Base-by-base conservation (phyloP, 2,113 vertebrate species). In the Paracanthobrama guichenoti region DNA sequence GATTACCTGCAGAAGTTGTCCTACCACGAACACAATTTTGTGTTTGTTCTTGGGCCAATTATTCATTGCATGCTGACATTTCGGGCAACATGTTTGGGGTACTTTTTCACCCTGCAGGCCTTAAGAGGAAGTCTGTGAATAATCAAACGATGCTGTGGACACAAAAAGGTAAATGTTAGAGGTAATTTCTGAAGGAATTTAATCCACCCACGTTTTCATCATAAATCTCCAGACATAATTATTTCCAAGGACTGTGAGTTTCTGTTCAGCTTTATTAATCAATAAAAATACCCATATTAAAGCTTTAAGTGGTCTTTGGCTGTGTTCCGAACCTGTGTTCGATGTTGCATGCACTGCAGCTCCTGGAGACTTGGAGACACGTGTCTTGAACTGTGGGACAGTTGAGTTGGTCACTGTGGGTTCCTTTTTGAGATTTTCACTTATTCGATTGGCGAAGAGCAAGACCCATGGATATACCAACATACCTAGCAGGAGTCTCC, bases 331-430 rank as follows among this genome's bases (percentile, higher is more conserved):
- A 28, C 28, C 60, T 79, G n/a, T 73, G 20, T 69, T 79, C 35
- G 6, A 59, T 78, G 60, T 84, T 87, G 84, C 50, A 87, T 67
- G 50, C 83, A 85, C 48, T 75, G 31, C 84, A 79, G 73, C 20
- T 53, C 69, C 59, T 50, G 35, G 16, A 76, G 74, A 80, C 82
- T 81, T 60, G 72, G 69, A 66, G 62, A 71, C 48, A 18, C 39
- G 13, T 35, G 46, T 67, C 28, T 82, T 67, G 60, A 62, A 72
- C 26, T 7, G 12, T 81, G 78, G 71, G 71, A 82, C 77, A 62
- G 46, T 75, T 31, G 35, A 44, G 12, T 78, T 78, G 6, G 31
- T 46, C 39, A 44, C 57, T 79, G 57, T 28, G 11, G 24, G 53
- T 12, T 12, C 26, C 6, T 67, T 64, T 48, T 67, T 67, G 16